Evolutionary conservation across 2,888 invertebrate species (phyloP).

Genomic region (Leptinotarsa haldemani): DNA sequence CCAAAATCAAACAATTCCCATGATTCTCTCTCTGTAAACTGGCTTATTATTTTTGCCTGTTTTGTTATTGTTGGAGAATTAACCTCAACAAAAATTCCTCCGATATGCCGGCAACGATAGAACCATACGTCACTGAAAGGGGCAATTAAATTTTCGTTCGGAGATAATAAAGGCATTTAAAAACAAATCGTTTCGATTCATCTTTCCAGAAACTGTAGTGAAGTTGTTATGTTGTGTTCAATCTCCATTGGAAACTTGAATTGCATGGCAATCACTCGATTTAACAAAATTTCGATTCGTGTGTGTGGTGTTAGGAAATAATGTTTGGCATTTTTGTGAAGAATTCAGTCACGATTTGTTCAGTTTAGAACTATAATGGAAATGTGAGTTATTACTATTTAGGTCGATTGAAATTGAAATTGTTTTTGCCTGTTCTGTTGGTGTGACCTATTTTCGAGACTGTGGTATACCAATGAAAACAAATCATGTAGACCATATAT

Average conservation of each 20-base stretch:
- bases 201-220: conserved; percentile 9
- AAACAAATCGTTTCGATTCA: conserved; percentile 9
- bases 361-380: not conserved
- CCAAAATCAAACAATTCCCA: too few relatives aligned
- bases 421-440: not conserved
- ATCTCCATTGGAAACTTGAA: not conserved
- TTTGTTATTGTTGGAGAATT: not conserved
- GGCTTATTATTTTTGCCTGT: not conserved
- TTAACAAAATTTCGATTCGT: not conserved
- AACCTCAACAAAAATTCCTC: conserved; percentile 1
- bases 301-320: not conserved
- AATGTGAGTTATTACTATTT: conserved; percentile 7
- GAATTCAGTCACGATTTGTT: not conserved
- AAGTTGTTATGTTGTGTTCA: not conserved
- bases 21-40: not conserved
- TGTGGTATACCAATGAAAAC: not conserved
- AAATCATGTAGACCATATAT: not conserved
- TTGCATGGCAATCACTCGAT: not conserved
- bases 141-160: conserved; percentile 13
- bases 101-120: conserved; percentile 1
- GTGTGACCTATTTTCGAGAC: not conserved
- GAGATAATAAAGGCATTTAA: conserved; percentile 8
- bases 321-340: too few relatives aligned
- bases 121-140: conserved; percentile 6
- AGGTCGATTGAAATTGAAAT: not conserved